Conservation (phyloP, 2,113 vertebrate genomes). For the Halcyon malimbica region DNA sequence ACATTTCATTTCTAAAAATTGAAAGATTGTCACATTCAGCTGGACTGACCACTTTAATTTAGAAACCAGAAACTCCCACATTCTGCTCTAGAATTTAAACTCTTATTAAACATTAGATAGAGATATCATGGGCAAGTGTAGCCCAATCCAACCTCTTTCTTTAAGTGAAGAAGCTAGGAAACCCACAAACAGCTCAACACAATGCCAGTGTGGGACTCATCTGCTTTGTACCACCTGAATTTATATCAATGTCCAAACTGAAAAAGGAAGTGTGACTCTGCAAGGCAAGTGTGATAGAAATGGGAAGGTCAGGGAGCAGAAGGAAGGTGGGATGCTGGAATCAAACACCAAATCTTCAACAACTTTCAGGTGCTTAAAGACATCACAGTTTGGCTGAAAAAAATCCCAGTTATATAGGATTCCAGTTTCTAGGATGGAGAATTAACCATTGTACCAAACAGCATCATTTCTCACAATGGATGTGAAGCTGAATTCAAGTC, state of each 20-base stretch:
- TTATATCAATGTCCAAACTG: background rate
- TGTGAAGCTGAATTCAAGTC: background rate
- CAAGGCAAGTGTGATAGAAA: background rate
- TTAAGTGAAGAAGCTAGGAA: background rate
- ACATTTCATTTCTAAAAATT: background rate
- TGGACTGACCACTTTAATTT: background rate
- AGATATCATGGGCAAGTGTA: rapidly evolving
- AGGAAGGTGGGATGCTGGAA: background rate
- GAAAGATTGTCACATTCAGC: background rate
- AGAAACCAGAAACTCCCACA: background rate
- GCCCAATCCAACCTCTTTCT: background rate
- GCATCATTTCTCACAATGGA: background rate
- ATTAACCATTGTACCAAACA: background rate
- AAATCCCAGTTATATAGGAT: background rate
- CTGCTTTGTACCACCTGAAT: background rate
- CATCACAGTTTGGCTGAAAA: background rate
- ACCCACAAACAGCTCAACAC: background rate
- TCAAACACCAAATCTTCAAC: background rate
- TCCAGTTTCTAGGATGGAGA: background rate
- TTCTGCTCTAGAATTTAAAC: background rate
- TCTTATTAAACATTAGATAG: background rate
- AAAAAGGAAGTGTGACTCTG: background rate
- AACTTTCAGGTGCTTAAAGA: background rate
- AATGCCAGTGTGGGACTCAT: rapidly evolving
- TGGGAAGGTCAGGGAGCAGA: rapidly evolving